phyloP scores from a whole-genome alignment of 2,797 vertebrate species.

The Helicolenus hilgendorfi region DNA sequence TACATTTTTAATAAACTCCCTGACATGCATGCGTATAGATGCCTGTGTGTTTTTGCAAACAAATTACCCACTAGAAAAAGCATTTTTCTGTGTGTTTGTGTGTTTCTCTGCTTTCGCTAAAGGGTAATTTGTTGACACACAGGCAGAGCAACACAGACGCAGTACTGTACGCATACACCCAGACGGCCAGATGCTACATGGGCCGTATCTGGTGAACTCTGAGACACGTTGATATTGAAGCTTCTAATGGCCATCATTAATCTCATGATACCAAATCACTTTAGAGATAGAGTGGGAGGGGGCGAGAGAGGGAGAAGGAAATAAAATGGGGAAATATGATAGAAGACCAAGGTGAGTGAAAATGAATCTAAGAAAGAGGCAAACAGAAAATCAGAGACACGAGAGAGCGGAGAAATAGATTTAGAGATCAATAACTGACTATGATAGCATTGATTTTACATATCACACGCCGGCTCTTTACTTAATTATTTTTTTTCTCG shows the following conservation, averaged over 20 bases:
- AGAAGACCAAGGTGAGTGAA: slow-evolving; percentile 46
- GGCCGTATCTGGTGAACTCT: slow-evolving; percentile 78
- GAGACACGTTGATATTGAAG: slow-evolving; percentile 79
- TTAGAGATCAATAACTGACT: slow-evolving; percentile 23
- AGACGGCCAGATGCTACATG: slow-evolving; percentile 72
- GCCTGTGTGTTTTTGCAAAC: slow-evolving; percentile 4
- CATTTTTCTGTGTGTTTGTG: slow-evolving; percentile 38
- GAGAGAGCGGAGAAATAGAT: neutral
- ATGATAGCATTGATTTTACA: slow-evolving; percentile 19
- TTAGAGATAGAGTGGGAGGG: slow-evolving; percentile 54
- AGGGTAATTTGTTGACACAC: slow-evolving; percentile 57
- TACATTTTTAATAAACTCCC: slow-evolving; percentile 82
- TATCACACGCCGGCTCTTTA: neutral
- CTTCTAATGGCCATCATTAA: slow-evolving; percentile 86
- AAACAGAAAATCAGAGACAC: slow-evolving; percentile 27
- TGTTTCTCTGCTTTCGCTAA: slow-evolving; percentile 54
- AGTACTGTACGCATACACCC: neutral
- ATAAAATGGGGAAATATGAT: slow-evolving; percentile 67
- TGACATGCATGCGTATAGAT: slow-evolving; percentile 36
- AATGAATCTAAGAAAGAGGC: slow-evolving; percentile 46
- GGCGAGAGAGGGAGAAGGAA: neutral
- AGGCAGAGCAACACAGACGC: neutral
- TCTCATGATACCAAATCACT: slow-evolving; percentile 86
- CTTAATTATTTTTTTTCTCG: neutral
- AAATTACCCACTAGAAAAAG: slow-evolving; percentile 46